These are phyloP conservation scores for Drosophila fulvimacula DNA, from an alignment of 2,888 invertebrate genomes.

Conservation along the genomic window DNA sequence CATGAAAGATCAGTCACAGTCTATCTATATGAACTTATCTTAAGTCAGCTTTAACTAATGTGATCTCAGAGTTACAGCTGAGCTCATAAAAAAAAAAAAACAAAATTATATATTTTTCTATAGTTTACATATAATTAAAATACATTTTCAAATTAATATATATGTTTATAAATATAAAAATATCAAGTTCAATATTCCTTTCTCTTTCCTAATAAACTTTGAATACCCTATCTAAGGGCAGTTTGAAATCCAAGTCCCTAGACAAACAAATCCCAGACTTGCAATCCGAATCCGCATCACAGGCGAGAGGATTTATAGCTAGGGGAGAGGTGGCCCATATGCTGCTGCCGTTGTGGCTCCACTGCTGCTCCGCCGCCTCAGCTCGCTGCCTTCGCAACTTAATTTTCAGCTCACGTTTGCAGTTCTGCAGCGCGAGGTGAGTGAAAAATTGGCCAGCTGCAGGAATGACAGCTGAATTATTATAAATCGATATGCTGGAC, in stretches of 20 bases:
- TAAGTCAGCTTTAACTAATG: not conserved
- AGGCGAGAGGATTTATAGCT: constrained; percentile 11
- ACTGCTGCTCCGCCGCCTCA: not conserved
- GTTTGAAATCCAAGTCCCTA: constrained; percentile 57
- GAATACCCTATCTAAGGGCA: constrained; percentile 23
- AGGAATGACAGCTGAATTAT: constrained; percentile 83
- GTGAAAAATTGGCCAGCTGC: constrained; percentile 75
- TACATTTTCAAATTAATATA: too few species aligned
- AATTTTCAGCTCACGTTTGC: constrained; percentile 83
- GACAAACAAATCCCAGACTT: too few species aligned
- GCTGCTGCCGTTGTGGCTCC: constrained; percentile 15
- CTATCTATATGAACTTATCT: not conserved
- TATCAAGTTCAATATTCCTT: not conserved
- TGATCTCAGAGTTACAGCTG: too few species aligned
- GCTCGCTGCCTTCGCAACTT: constrained; percentile 49
- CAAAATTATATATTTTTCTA: too few species aligned
- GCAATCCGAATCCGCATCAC: constrained; percentile 13
- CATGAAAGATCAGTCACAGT: not conserved
- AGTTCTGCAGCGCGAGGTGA: constrained; percentile 52
- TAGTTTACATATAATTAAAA: too few species aligned
- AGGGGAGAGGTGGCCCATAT: constrained; percentile 31
- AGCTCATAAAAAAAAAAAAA: too few species aligned
- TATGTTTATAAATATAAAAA: not conserved
- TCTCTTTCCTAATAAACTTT: constrained; percentile 36
- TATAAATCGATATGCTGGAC: constrained; percentile 79